Base-by-base conservation (phyloP, 2,113 vertebrate genomes). In the Leptosomus discolor region DNA sequence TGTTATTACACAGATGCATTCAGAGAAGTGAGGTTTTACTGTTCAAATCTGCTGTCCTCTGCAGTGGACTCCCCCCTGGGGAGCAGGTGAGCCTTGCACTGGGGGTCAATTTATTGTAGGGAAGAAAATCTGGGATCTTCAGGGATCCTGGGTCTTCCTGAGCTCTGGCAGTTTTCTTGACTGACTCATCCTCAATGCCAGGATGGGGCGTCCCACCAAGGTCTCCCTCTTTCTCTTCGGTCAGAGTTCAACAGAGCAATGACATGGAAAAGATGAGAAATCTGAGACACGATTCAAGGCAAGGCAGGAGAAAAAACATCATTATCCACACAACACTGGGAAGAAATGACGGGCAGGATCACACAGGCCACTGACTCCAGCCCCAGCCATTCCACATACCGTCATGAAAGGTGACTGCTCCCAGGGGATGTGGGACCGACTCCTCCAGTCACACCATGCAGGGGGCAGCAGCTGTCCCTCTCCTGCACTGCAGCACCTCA, bases 201-300 rank as follows among this genome's bases (percentile, higher is more conserved):
- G 73, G 30, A n/a, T 7, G 6, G 21, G 5, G 3, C 1, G 0
- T 76, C 64, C 43, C 0, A 0, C 22, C 1, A 1, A 63, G 11
- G 4, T 32, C 46, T 76, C 50, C 53, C 5, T 75, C 26, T 43
- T 57, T 71, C 22, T 48, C 19, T 84, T 32, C 6, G 3, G 36
- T 30, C 32, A 26, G 54, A 65, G 37, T 15, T 48, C 36, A 54
- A 61, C 32, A 51, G 46, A 88, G 27, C 27, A 78, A 46, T 1
- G 2, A 4, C 23, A 7, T 1, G 26, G 53, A 64, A 86, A 61
- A 88, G 41, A 18, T 2, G 34, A 45, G 32, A 70, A 71, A 56
- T 9, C 37, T 4, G 39, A 68, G 57, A 68, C 2, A 13, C 0
- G 8, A 75, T 17, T 15, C 1, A 0, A 68, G 41, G 48, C 43